Percentiles rank a stretch among this genome's conserved stretches.
Evolutionary conservation across 1,140 invertebrate species (phyloP).

Genomic region (Cyclargus thomasi): DNA sequence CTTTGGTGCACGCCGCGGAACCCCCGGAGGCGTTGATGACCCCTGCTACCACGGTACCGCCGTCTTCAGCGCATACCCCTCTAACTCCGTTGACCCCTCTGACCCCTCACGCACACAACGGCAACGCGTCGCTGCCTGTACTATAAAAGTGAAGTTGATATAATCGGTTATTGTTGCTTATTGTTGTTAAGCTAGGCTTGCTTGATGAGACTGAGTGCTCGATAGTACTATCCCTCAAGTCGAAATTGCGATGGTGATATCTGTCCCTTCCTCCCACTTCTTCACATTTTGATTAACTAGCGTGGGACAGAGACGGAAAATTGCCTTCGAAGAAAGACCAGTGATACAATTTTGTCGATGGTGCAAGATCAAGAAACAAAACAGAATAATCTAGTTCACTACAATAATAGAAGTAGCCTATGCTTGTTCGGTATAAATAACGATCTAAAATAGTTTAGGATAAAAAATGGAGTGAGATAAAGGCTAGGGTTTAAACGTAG

Average conservation of each 20-base stretch:
- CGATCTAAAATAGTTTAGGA: not conserved
- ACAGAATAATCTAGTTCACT: not conserved
- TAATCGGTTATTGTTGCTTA: not conserved
- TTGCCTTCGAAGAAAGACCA: not conserved
- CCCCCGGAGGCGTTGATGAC: constrained; percentile 42
- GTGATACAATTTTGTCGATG: not conserved
- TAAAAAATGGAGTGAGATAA: not conserved
- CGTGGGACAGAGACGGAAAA: not conserved
- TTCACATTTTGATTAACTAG: not conserved
- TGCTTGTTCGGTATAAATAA: not conserved
- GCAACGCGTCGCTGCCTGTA: constrained; percentile 41
- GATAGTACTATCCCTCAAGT: not conserved
- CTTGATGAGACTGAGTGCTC: not conserved
- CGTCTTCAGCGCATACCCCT: constrained; percentile 45
- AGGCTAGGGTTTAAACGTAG: not conserved
- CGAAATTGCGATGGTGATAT: not conserved
- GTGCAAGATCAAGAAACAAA: not conserved
- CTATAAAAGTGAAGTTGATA: constrained; percentile 38
- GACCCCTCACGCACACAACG: constrained; percentile 32
- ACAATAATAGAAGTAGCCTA: not conserved
- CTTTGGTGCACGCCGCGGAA: constrained; percentile 51
- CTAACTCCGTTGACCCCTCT: constrained; percentile 51
- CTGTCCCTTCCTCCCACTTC: not conserved
- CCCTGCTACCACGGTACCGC: constrained; percentile 51
- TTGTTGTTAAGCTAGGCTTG: not conserved